These are phyloP conservation scores for Vanessa atalanta DNA, from an alignment of 1,140 invertebrate genomes.

Conservation along the genomic window DNA sequence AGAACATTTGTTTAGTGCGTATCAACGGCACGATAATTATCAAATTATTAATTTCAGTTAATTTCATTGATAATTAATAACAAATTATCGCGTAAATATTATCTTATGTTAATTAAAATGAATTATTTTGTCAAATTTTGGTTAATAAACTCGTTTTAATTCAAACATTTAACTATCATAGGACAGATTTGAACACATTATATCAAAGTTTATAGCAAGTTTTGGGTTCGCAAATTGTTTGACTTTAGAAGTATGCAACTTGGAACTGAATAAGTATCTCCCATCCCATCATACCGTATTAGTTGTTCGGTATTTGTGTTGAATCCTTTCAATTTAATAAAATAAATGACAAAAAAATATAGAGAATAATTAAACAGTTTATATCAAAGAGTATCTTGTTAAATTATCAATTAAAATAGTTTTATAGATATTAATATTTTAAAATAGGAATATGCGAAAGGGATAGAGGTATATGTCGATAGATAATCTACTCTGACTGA, in stretches of 20 bases:
- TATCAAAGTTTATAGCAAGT: conserved; percentile 39
- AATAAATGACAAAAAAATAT: neutral
- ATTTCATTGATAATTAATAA: neutral
- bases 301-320: conserved; percentile 20
- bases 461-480: no score
- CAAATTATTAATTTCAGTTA: neutral
- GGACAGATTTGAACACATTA: conserved; percentile 25
- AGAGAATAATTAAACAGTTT: no score
- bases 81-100: neutral
- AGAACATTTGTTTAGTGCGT: no score
- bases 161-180: conserved; percentile 18
- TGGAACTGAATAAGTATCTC: conserved; percentile 20
- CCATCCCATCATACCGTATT: conserved; percentile 18
- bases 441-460: no score
- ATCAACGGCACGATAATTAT: no score
- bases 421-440: no score
- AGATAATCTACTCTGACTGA: no score
- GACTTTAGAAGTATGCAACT: conserved; percentile 40
- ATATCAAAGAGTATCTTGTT: no score
- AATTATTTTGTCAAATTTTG: neutral
- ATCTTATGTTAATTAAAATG: neutral
- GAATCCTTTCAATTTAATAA: neutral
- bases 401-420: no score
- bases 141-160: neutral
- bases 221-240: conserved; percentile 40